Base-by-base conservation (phyloP, 2,113 vertebrate genomes). In the Xiphophorus maculatus region DNA sequence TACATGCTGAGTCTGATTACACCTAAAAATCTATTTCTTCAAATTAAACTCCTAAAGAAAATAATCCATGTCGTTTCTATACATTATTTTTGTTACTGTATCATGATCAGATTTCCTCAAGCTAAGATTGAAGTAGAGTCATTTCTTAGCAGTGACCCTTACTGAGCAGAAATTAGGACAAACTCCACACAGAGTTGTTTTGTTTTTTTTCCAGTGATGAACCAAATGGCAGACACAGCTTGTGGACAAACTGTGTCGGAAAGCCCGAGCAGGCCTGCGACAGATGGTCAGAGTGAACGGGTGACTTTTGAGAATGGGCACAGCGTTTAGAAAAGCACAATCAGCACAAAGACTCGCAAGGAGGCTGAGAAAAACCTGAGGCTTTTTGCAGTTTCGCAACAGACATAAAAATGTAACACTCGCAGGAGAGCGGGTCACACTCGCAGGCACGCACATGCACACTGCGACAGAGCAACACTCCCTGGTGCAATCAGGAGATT, bases 221-320 rank as follows among this genome's bases (percentile, higher is more conserved):
- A 86, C 63, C 90, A 93, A 91, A 91, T 85, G 90, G 87, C 86
- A 80, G 78, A 77, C 73, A 75, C 89, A 89, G 90, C 88, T 90
- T 89, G 89, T 91, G 88, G 89, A 87, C 87, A 91, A 83, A 89
- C 71, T 83, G 85, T 69, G 85, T 60, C 79, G 81, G 84, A 81
- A 90, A 88, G 81, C 73, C 89, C 67, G 42, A 73, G 75, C 77
- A 74, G 80, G 84, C 82, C 79, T 42, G 78, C 29, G 83, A 84
- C 93, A 94, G 92, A 93, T 93, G 92, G 93, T 74, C 76, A 10
- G 70, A 76, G 84, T 35, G 79, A 88, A 76, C 73, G 51, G 79
- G 77, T 73, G 85, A 82, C 84, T 82, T 83, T 74, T 77, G 86
- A 86, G 84, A 84, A 66, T 68, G 89, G 77, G 86, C 72, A 80